These are phyloP conservation scores for Callyntrura guangdongensis DNA, from an alignment of 2,888 invertebrate species.

Conservation along the genomic window DNA sequence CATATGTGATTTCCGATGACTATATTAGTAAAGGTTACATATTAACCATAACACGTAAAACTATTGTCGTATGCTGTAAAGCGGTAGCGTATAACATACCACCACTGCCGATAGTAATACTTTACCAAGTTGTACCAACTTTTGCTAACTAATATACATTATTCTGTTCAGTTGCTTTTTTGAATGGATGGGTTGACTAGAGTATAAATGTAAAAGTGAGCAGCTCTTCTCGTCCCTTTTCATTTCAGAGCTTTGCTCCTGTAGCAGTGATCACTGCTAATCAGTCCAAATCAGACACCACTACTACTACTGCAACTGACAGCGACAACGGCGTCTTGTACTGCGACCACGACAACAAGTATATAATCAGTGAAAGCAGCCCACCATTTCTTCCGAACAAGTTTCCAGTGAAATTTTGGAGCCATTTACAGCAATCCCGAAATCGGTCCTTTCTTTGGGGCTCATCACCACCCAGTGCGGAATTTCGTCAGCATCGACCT, in stretches of 20 bases:
- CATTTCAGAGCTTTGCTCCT: conserved; percentile 67
- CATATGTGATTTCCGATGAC: neutral
- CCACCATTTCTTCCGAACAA: neutral
- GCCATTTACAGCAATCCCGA: neutral
- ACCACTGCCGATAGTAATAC: neutral
- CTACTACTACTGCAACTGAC: neutral
- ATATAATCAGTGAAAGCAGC: conserved; percentile 10
- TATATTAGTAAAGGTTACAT: too few species aligned
- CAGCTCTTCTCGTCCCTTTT: conserved; percentile 52
- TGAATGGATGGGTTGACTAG: conserved; percentile 49
- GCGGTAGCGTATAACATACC: neutral
- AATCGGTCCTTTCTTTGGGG: too few species aligned
- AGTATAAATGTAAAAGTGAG: conserved; percentile 75
- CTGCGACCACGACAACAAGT: conserved; percentile 10
- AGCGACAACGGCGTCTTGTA: neutral
- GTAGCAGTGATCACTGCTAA: conserved; percentile 73
- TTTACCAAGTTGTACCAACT: too few species aligned
- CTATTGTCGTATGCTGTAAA: neutral
- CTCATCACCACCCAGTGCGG: too few species aligned
- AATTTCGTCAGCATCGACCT: neutral
- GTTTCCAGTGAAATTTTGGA: neutral
- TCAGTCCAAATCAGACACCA: conserved; percentile 10
- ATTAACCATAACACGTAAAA: neutral
- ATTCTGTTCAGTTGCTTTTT: conserved; percentile 46
- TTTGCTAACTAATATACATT: neutral